Evolutionary conservation across 1,140 invertebrate genomes (phyloP).

Genomic region (Sarcophaga peregrina): DNA sequence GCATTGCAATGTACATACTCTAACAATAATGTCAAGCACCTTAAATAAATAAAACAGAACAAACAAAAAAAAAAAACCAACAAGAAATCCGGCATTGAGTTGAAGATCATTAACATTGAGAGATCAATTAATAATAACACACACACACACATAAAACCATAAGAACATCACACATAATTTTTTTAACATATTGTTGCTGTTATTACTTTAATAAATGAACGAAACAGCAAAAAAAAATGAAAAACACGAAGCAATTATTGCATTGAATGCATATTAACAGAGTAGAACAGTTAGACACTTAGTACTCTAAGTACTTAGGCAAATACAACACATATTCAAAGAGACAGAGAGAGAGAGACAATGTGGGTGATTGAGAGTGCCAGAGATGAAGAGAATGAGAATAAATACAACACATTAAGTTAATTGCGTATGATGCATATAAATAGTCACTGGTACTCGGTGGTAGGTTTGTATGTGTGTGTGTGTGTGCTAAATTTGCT

Average conservation of each 20-base stretch:
- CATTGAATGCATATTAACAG: neutral
- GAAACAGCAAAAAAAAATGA: neutral
- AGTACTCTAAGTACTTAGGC: neutral
- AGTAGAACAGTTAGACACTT: neutral
- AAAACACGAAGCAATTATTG: neutral
- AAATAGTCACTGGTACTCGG: neutral
- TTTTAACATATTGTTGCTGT: neutral
- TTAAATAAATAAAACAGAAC: neutral
- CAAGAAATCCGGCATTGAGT: neutral
- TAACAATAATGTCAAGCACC: conserved; percentile 27
- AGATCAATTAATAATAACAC: conserved; percentile 23
- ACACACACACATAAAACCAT: neutral
- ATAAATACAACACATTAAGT: too few relatives aligned
- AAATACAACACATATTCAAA: neutral
- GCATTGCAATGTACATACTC: neutral
- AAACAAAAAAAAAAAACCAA: too few relatives aligned
- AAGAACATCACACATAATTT: neutral
- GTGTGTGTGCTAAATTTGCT: conserved; percentile 16
- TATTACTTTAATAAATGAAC: neutral
- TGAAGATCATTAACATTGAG: conserved; percentile 39
- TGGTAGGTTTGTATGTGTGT: neutral
- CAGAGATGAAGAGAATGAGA: too few relatives aligned
- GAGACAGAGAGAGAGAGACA: neutral
- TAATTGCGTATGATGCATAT: conserved; percentile 21
- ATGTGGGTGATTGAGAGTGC: neutral